Evolutionary conservation across 2,888 invertebrate species (phyloP), one percentile per base, ranked within the genome.

Genomic region (Pterostichus madidus): DNA sequence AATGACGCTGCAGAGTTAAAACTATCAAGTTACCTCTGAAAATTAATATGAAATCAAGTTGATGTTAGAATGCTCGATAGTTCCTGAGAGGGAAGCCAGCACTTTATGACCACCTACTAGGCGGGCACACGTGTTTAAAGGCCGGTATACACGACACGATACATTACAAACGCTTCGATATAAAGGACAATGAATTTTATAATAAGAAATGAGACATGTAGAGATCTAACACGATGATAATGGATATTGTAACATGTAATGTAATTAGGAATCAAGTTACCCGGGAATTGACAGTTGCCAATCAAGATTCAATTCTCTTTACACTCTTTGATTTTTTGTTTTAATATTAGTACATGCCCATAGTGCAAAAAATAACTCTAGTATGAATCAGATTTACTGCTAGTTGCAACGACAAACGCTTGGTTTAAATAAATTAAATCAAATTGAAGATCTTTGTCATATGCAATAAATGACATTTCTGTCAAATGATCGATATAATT

Each of bases 1-100:
- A 31, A 79, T 79, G 79, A 79, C 79, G 64, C 39, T 35, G 79
- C 79, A 64, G 46, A 46, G 79, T 79, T 68, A 68, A 52, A 79
- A 64, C 79, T 64, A 79, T 79, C 79, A 64, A 49, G 79, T 79
- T 79, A 79, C 79, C 64, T 31, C 24, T 79, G 79, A 68, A 79
- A 79, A 79, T 68, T 79, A 79, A 79, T 79, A 79, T 79, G 79
- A 79, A 79, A 79, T 79, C 79, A 79, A 79, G 79, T 79, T 79
- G 79, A 64, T 77, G 77, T 56, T 53, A 56, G 52, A 52, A 53
- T 32, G 39, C 56, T 52, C 31, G 52, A 75, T 75, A 52, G 49
- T 49, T 52, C 78, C 44, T 44, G 78, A 79, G 79, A 79, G 46
- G 80, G 81, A 81, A 75, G 75, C 59, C 56, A 59, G 59, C 59